Conservation (phyloP, 2,113 vertebrate genomes). For the Chunga burmeisteri region DNA sequence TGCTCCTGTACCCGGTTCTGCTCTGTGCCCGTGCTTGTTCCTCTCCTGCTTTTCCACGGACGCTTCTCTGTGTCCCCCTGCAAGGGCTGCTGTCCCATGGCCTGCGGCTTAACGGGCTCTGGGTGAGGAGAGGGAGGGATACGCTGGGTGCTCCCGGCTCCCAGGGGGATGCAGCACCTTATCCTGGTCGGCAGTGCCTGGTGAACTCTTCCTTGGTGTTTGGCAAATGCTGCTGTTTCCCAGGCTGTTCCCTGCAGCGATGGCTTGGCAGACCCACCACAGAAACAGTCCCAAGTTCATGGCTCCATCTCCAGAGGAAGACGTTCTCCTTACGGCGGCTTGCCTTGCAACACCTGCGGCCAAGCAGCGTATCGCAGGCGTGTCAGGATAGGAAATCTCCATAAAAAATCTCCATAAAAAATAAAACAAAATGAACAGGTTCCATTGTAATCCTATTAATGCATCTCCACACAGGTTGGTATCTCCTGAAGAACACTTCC, state of each 20-base stretch:
- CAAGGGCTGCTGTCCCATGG: neutral
- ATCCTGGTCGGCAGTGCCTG: accelerated
- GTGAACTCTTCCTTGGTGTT: neutral
- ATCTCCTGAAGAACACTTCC: slow-evolving; percentile 63
- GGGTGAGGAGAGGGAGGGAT: neutral
- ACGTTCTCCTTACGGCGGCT: accelerated
- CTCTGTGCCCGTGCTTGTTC: accelerated
- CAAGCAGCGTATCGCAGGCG: neutral
- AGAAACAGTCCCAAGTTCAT: neutral
- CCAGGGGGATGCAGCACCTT: neutral
- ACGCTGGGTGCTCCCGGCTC: neutral
- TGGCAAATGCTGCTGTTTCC: accelerated
- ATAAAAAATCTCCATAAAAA: slow-evolving; percentile 18
- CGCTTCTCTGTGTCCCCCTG: neutral
- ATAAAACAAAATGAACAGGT: neutral
- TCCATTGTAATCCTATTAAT: slow-evolving; percentile 58
- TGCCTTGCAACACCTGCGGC: neutral
- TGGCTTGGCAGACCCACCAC: neutral
- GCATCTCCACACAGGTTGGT: slow-evolving; percentile 50
- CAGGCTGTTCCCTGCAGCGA: neutral
- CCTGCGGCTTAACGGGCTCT: accelerated
- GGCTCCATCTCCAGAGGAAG: neutral
- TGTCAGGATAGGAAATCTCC: neutral
- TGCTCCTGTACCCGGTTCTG: accelerated
- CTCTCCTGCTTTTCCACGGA: neutral